Conservation (phyloP, 30 jellyfish, hydroid and myxozoan species). For the Cassiopea andromeda region DNA sequence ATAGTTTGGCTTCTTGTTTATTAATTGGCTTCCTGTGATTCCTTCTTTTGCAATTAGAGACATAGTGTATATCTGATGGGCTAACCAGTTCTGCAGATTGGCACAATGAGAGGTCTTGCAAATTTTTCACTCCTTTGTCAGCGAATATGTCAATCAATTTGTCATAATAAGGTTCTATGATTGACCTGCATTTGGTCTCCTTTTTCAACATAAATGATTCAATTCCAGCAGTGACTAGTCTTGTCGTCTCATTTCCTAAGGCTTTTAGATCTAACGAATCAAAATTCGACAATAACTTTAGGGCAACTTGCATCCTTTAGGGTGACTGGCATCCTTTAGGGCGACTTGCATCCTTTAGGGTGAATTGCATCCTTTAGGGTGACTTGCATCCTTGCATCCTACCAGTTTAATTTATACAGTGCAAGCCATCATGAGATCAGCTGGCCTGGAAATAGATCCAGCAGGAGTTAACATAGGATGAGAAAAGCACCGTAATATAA, state of each 20-base stretch:
- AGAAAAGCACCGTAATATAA: no score
- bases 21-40: neutral
- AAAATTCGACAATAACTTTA: conserved; percentile 32
- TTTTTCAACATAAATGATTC: conserved; percentile 13
- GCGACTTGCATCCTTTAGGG: no score
- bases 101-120: conserved; percentile 13
- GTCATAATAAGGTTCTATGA: neutral
- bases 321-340: no score
- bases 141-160: neutral
- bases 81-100: neutral
- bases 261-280: neutral
- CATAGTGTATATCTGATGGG: neutral
- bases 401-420: no score
- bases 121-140: neutral
- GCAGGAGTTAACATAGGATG: no score
- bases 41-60: neutral
- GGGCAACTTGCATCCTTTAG: conserved; percentile 38
- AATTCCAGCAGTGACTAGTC: conserved; percentile 45
- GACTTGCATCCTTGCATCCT: no score
- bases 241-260: conserved; percentile 23
- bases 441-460: no score
- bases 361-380: no score
- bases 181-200: neutral
- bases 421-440: no score
- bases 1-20: neutral